Evolutionary conservation across 2,113 vertebrate genomes (phyloP), one percentile per base, ranked within the genome.

Genomic region (Oostethus manadensis): DNA sequence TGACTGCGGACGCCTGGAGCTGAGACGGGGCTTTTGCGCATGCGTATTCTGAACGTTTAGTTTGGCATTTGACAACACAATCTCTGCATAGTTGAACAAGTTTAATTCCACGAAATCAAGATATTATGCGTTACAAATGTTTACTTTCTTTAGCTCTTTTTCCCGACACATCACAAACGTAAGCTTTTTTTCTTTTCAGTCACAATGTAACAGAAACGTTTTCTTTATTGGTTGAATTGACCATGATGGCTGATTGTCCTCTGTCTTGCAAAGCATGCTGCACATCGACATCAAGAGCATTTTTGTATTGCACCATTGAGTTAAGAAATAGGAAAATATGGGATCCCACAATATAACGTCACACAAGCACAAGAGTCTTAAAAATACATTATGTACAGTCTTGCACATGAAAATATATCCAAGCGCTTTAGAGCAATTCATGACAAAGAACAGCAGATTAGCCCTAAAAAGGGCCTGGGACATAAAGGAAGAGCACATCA

Each of bases 181-280:
- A 42, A 42, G 13, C 13, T 4, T 63, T 75, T 70, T 72, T 72
- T 70, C 33, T 81, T 80, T 68, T 64, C 33, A 77, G 73, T 73
- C 63, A 66, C 86, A 89, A 91, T 88, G 92, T 90, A 89, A 89
- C 87, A 88, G 87, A 80, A 88, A 84, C 84, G 63, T 8, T 43
- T 68, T n/a, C 38, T 57, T n/a, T 48, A n/a, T 20, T 57, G 18
- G 38, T 44, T 57, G 17, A 22, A n/a, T 57, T 43, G 16, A 8
- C 55, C 13, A 23, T 20, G 21, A 17, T 21, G 13, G 14, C 1
- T 42, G 0, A 8, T 40, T 56, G 9, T 26, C 15, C 16, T 11
- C 8, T 42, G 33, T 56, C 9, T 38, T 38, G 9, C 60, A 44
- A 29, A 51, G 1, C 0, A 1, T 13, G n/a, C n/a, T n/a, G n/a